These are phyloP conservation scores for Aleadryas rufinucha DNA, from an alignment of 2,113 vertebrate genomes.

Conservation along the genomic window DNA sequence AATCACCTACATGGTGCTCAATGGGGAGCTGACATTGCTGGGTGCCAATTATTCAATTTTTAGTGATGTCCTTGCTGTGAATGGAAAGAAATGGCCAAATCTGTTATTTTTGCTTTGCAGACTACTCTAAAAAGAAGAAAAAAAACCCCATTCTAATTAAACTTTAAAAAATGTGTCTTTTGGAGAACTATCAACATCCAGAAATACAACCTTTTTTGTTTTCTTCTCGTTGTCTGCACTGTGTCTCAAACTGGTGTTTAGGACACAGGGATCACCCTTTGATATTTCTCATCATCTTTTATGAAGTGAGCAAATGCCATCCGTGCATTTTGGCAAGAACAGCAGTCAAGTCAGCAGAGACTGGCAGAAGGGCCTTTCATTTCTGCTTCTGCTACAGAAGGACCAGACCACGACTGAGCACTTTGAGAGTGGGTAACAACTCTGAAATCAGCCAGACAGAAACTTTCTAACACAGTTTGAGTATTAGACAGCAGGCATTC, in stretches of 20 bases:
- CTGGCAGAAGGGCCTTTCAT: neutral
- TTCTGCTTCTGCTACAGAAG: neutral
- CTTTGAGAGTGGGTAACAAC: neutral
- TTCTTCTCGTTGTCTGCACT: neutral
- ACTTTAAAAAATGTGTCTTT: rapidly evolving
- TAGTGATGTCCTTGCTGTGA: neutral
- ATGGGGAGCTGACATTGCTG: neutral
- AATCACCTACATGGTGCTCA: neutral
- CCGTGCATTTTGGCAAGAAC: neutral
- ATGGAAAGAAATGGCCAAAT: neutral
- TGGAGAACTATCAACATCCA: neutral
- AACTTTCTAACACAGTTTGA: neutral
- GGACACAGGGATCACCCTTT: neutral
- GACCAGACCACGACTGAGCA: neutral
- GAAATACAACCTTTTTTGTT: rapidly evolving
- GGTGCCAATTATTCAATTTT: neutral
- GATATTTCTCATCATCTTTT: too few species aligned
- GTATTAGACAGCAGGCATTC: neutral
- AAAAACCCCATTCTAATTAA: neutral
- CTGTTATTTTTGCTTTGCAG: neutral
- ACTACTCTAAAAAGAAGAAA: rapidly evolving
- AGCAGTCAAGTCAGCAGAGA: neutral
- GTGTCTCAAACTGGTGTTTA: neutral
- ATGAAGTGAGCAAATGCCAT: too few species aligned
- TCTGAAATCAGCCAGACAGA: neutral